Evolutionary conservation across 1,140 invertebrate genomes (phyloP), one percentile per base, ranked within the genome.

Genomic region (Rhyzopertha dominica): DNA sequence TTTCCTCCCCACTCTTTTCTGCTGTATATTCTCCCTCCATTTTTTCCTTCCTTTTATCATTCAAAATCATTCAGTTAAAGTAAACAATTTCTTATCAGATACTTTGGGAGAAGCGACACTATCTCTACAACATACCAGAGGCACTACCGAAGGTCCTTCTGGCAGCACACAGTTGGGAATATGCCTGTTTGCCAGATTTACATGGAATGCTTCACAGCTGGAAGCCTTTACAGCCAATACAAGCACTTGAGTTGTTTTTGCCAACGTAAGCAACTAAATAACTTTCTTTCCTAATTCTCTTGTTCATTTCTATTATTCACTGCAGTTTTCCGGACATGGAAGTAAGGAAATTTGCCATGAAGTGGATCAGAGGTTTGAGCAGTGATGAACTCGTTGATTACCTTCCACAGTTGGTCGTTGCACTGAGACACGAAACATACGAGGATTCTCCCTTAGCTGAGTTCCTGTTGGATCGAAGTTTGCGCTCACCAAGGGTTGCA

Each of bases 61-160:
- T n/a, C n/a, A n/a, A n/a, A n/a, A n/a, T n/a, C n/a, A n/a, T n/a
- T n/a, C n/a, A n/a, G n/a, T n/a, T n/a, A n/a, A n/a, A n/a, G n/a
- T n/a, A n/a, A 17, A 30, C 12, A 30, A 12, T 51, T 24, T 39
- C 14, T 44, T 35, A 44, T 14, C 83, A 90, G 71, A 78, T 95
- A 26, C 75, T 98, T 42, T 98, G 95, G 95, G 88, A 94, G 59
- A 95, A 95, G 58, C 77, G 95, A 7, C 81, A 94, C 62, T 95
- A 95, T 70, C 73, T 98, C 16, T 80, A 88, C 36, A 75, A 85
- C 30, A 78, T 86, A 58, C 85, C 93, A 0, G 78, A 85, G 58
- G 90, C 93, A 1, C 67, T 99, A 58, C 90, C 94, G 4, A 89
- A 95, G 63, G 86, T 98, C 12, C 72, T 98, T 45, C 74, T 92